Base-by-base conservation (phyloP, 1,140 invertebrate species). In the Propsilocerus akamusi region DNA sequence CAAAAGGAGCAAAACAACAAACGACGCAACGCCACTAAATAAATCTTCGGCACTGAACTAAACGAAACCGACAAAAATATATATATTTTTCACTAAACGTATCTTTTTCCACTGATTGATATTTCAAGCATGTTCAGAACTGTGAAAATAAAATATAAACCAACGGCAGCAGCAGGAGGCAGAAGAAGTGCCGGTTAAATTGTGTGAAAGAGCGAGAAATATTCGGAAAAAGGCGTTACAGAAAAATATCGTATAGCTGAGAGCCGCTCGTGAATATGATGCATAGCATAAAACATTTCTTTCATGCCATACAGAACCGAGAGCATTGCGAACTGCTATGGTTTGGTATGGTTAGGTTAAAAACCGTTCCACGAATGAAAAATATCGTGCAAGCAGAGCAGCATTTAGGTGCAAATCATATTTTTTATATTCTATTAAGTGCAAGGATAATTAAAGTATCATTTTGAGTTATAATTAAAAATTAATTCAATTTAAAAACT, bases 111-210 rank as follows among this genome's bases (percentile, higher is more conserved):
- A 17, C 14, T 41, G 12, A 17, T 41, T 41, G 34, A 41, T 41
- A 17, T 41, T 20, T n/a, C 14, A 41, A 41, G 12, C 14, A 17
- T 41, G 14, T 20, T 41, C 34, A 41, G 22, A 41, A 41, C 34
- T 41, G 34, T 41, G 34, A 41, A 41, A 41, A 41, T 41, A 41
- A 41, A 41, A 20, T 41, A 41, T 41, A 41, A 30, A 41, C 34
- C 34, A 41, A 41, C 34, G 10, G 14, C 14, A 41, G 22, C 34
- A 41, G 22, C 34, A 20, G 14, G 8, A 41, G 22, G 34, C 34
- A 41, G 34, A 41, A 41, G 4, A 14, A 41, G 12, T 41, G 8
- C n/a, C n/a, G n/a, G n/a, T 41, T 41, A 41, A 41, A 41, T 20
- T 41, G 34, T 41, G 34, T 41, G 14, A 41, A 41, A 41, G 17